Evolutionary conservation across 35 echinoderm and acorn worm species (phyloP), one percentile per base, ranked within the genome.

Genomic region (Heliocidaris erythrogramma): DNA sequence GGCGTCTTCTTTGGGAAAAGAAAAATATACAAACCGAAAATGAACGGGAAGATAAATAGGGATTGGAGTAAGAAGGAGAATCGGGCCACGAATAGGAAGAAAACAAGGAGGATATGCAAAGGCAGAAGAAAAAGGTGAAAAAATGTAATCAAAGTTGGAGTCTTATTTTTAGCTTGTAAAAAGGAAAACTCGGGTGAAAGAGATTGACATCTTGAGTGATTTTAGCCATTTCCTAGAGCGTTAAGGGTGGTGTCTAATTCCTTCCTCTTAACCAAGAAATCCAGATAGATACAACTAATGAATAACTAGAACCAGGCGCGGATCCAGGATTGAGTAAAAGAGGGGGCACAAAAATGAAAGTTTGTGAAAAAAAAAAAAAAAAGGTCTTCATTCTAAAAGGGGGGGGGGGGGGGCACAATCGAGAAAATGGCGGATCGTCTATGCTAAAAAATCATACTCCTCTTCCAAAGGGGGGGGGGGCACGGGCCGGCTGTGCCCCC

Each of bases 141-240:
- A n/a, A 27, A 69, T 69, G 21, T 56, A 78, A 78, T 27, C 21
- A 29, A 29, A 78, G 27, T 78, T 18, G 7, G 2, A 78, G 65
- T 27, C 21, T 78, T 78, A 78, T 78, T 78, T 78, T 78, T 78
- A 78, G 65, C 65, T 21, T 24, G 21, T 78, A 24, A 78, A 78
- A 78, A 78, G 65, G 27, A 78, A 78, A 18, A 78, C 65, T 24
- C 65, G 4, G 21, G 24, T 27, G 61, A 16, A 71, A 71, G 0
- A 78, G 65, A 27, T 78, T 78, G 65, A 27, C 65, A n/a, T 78
- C 65, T n/a, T 78, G 65, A 78, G 65, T 78, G 65, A 78, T 78
- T 78, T 78, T 78, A 78, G n/a, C 65, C 65, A 78, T 78, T 78
- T 78, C 65, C 17, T n/a, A 7, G 65, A 18, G 65, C 65, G 65